Conservation (phyloP, 2,797 vertebrate species). For the Phoebastria nigripes region DNA sequence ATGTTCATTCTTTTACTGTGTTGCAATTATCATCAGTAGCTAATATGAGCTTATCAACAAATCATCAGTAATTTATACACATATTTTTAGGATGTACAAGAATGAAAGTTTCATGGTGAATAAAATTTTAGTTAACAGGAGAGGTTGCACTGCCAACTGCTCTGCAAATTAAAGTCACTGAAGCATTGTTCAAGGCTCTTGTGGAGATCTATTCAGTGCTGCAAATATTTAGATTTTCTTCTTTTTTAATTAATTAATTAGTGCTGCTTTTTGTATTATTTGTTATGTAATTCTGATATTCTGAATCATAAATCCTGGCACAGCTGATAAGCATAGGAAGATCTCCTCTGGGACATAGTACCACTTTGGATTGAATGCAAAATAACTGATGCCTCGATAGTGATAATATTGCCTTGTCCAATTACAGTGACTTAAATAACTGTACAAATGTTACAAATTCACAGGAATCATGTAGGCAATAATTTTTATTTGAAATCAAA, state of each 20-base stretch:
- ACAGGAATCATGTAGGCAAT: neutral
- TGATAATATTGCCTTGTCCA: neutral
- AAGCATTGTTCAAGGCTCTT: neutral
- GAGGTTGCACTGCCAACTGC: neutral
- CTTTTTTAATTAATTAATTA: neutral
- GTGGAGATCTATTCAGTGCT: neutral
- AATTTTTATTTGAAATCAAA: neutral
- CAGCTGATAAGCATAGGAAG: neutral
- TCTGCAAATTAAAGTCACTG: neutral
- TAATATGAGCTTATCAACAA: neutral
- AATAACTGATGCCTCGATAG: neutral
- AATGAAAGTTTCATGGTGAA: slow-evolving; percentile 2
- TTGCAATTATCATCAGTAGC: neutral
- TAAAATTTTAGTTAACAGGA: neutral
- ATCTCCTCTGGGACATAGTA: neutral
- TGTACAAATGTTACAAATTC: neutral
- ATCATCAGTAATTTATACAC: neutral
- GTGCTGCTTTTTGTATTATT: neutral
- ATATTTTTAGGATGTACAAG: neutral
- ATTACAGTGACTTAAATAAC: neutral
- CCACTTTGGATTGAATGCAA: neutral
- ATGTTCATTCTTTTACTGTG: neutral
- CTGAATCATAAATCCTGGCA: neutral
- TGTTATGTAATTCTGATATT: neutral
- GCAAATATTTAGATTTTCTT: neutral